phyloP scores from a whole-genome alignment of 2,888 invertebrate species.

The Drosophila falleni region DNA sequence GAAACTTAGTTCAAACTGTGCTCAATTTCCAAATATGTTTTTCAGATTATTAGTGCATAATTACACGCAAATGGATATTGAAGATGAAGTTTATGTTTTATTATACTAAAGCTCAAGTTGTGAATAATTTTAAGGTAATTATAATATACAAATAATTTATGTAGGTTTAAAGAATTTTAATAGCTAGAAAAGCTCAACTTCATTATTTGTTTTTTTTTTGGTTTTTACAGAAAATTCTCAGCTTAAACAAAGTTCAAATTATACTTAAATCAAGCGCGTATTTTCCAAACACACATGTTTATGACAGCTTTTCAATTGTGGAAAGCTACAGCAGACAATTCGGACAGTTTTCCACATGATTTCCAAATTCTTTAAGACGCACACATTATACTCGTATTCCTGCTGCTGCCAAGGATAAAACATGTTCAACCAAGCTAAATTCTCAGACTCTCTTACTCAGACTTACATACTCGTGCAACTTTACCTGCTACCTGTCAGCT shows the following conservation, averaged over 20 bases:
- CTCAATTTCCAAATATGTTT: too few relatives aligned
- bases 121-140: too few relatives aligned
- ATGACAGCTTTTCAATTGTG: constrained; percentile 17
- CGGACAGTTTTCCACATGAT: constrained; percentile 24
- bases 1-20: too few relatives aligned
- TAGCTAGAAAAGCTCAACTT: too few relatives aligned
- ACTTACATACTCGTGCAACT: constrained; percentile 5
- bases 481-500: constrained; percentile 19
- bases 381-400: not conserved
- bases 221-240: not conserved
- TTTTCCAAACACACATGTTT: not conserved
- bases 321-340: constrained; percentile 10
- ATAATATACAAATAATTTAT: too few relatives aligned
- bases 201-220: too few relatives aligned
- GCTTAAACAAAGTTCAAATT: not conserved
- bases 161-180: too few relatives aligned
- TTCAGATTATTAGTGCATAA: not conserved
- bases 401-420: constrained; percentile 14
- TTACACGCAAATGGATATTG: not conserved
- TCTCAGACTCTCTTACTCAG: constrained; percentile 3
- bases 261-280: constrained; percentile 1
- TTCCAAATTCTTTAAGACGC: constrained; percentile 16
- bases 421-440: constrained; percentile 6
- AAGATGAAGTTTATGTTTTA: not conserved
- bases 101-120: not conserved